phyloP scores from a whole-genome alignment of 2,113 vertebrate species.

The Clarias magur region DNA sequence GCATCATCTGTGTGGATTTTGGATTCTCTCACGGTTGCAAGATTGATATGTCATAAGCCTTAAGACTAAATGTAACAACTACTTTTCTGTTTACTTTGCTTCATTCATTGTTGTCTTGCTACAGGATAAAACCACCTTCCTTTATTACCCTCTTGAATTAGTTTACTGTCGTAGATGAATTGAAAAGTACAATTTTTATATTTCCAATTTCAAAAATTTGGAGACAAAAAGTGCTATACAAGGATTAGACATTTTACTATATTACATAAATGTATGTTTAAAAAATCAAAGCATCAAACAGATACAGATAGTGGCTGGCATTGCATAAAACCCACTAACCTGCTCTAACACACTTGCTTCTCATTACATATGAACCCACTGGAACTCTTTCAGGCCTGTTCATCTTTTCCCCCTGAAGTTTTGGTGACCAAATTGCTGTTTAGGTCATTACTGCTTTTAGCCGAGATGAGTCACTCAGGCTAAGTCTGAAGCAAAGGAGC shows the following conservation, averaged over 20 bases:
- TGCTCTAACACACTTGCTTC: background rate
- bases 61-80: background rate
- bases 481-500: constrained; percentile 40
- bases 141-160: background rate
- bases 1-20: background rate
- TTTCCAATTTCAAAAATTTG: background rate
- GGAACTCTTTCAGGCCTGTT: background rate
- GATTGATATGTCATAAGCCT: background rate
- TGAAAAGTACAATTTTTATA: background rate
- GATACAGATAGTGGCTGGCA: background rate
- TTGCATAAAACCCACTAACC: background rate
- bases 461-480: constrained; percentile 38
- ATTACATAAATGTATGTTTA: background rate
- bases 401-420: background rate
- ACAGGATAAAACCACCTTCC: background rate
- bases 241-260: background rate
- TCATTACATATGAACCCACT: background rate
- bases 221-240: background rate
- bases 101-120: background rate
- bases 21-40: background rate
- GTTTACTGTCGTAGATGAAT: background rate
- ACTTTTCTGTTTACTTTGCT: background rate
- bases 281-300: background rate
- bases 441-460: constrained; percentile 52
- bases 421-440: constrained; percentile 39